Evolutionary conservation across 2,888 invertebrate species (phyloP).

Genomic region (Sphaerophoria taeniata): DNA sequence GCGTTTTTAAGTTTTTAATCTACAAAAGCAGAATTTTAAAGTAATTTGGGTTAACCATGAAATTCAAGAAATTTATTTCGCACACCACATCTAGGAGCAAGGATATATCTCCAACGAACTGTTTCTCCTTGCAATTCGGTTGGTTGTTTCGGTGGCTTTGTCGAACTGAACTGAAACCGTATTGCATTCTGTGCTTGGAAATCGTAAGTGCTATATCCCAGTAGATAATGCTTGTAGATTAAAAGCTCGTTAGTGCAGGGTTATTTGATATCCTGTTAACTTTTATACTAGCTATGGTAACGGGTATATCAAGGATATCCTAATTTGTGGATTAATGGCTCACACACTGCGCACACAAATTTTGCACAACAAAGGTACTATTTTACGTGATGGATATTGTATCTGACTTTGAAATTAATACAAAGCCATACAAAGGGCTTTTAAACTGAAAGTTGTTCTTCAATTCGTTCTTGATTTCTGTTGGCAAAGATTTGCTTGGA

Average conservation of each 20-base stretch:
- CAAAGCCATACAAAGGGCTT: background rate
- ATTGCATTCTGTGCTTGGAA: background rate
- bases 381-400: background rate
- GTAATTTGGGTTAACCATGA: slow-evolving; percentile 53
- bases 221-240: slow-evolving; percentile 25
- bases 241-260: slow-evolving; percentile 22
- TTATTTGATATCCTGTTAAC: slow-evolving; percentile 35
- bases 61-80: slow-evolving; percentile 49
- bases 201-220: slow-evolving; percentile 15
- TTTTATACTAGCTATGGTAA: background rate
- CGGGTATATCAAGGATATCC: background rate
- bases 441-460: background rate
- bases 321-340: background rate
- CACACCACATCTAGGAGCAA: background rate
- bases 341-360: background rate
- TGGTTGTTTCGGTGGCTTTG: background rate
- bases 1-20: slow-evolving; percentile 27
- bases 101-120: background rate
- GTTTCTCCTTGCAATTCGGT: background rate
- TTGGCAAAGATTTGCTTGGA: background rate
- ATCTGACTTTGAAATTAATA: background rate
- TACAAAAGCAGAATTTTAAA: slow-evolving; percentile 46
- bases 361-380: background rate
- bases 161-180: background rate
- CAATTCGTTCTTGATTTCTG: too few relatives aligned